Percentiles rank a stretch among this genome's conserved stretches.
These are phyloP conservation scores for Lasiommata megera DNA, from an alignment of 2,888 invertebrate genomes.

Conservation along the genomic window DNA sequence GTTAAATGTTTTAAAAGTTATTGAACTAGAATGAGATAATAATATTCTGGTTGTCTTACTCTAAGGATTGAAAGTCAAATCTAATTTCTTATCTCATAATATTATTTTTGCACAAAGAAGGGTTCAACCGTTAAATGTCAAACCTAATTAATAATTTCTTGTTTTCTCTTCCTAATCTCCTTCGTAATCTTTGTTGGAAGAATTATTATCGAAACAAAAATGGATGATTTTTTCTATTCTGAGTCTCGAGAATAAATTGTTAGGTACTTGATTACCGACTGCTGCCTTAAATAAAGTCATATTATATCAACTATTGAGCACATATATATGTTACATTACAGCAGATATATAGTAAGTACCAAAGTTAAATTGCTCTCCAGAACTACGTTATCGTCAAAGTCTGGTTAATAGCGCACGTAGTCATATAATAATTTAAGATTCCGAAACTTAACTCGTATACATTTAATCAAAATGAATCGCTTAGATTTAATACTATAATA, in stretches of 20 bases:
- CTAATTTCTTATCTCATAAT: background rate
- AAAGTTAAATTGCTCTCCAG: slow-evolving; percentile 11
- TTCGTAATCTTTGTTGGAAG: no score
- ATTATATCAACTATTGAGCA: background rate
- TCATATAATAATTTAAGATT: slow-evolving; percentile 11
- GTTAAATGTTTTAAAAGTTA: slow-evolving; percentile 3
- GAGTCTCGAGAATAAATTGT: background rate
- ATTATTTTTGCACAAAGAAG: background rate
- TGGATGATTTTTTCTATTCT: no score
- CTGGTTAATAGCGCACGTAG: slow-evolving; percentile 20
- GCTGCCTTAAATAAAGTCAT: background rate
- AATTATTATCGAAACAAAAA: no score
- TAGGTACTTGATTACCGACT: background rate
- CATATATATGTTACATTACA: background rate
- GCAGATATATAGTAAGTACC: background rate
- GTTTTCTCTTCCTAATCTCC: no score
- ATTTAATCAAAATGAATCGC: slow-evolving; percentile 3
- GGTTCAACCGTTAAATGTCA: background rate
- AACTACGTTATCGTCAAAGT: slow-evolving; percentile 10
- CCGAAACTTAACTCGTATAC: slow-evolving; percentile 5
- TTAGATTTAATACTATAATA: background rate
- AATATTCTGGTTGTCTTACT: background rate
- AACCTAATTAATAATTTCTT: no score
- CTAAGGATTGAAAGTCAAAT: background rate
- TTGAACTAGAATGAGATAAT: slow-evolving; percentile 2